These are phyloP conservation scores for Coenobita brevimanus DNA, from an alignment of 1,140 invertebrate genomes.

Conservation along the genomic window DNA sequence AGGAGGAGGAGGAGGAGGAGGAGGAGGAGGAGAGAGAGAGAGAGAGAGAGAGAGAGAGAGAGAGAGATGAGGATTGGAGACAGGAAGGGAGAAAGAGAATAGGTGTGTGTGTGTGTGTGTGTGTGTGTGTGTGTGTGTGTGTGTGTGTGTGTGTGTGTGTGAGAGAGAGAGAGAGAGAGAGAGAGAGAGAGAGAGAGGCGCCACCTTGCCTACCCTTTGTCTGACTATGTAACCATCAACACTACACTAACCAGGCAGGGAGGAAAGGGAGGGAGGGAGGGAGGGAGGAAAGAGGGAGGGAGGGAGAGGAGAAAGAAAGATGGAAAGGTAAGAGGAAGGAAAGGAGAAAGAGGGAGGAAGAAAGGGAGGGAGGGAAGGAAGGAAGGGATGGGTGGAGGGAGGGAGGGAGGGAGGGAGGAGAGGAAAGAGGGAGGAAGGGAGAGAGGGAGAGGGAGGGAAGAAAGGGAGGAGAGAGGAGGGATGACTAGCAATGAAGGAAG, in stretches of 20 bases:
- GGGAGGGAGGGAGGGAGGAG: not conserved
- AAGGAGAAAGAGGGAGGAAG: too few species aligned
- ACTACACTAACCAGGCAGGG: not conserved
- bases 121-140: not conserved
- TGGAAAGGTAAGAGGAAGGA: too few species aligned
- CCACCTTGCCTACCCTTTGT: too few species aligned
- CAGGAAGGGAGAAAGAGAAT: too few species aligned
- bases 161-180: conserved; percentile 1
- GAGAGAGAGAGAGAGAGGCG: conserved; percentile 1
- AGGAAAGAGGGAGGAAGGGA: not conserved
- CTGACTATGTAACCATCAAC: too few species aligned
- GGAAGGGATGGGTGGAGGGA: not conserved
- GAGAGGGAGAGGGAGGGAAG: not conserved
- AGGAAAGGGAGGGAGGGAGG: not conserved
- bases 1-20: not conserved
- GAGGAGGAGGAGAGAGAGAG: not conserved
- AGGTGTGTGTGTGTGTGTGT: too few species aligned
- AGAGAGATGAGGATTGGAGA: not conserved
- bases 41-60: conserved; percentile 20
- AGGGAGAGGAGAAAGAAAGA: too few species aligned
- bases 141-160: not conserved
- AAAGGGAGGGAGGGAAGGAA: too few species aligned
- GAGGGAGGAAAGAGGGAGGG: too few species aligned
- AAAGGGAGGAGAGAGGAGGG: too few species aligned
- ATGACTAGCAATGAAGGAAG: too few species aligned